Conservation (phyloP, 92 coral and sea anemone genomes). For the Virgularia gustaviana region DNA sequence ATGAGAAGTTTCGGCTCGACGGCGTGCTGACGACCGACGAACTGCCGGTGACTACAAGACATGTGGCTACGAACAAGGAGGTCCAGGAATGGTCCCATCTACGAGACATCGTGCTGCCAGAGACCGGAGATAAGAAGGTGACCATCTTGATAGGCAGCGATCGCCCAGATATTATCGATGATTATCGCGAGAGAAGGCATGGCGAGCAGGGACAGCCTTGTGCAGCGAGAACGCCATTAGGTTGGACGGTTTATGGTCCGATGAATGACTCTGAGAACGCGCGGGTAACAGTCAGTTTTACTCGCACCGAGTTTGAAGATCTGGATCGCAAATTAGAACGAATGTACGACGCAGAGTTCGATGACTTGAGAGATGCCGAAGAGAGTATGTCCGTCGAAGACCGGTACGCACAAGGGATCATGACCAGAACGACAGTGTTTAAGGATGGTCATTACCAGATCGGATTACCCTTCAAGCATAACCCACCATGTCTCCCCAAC, state of each 20-base stretch:
- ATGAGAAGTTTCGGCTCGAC: constrained; percentile 44
- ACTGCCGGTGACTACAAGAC: constrained; percentile 50
- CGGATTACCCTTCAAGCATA: constrained; percentile 51
- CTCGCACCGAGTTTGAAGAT: constrained; percentile 29
- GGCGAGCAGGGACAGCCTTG: constrained; percentile 54
- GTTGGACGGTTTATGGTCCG: too few species aligned
- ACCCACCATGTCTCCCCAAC: constrained; percentile 55
- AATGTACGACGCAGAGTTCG: constrained; percentile 63
- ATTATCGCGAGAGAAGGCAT: constrained; percentile 46
- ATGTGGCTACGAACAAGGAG: constrained; percentile 56
- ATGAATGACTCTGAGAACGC: constrained; percentile 30
- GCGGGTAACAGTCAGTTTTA: constrained; percentile 30
- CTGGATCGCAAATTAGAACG: constrained; percentile 44
- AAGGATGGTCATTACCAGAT: constrained; percentile 64
- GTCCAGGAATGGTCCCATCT: constrained; percentile 62
- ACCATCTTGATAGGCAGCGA: constrained; percentile 58
- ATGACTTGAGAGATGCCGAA: constrained; percentile 14
- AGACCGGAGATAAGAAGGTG: constrained; percentile 41
- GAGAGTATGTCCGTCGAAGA: constrained; percentile 53
- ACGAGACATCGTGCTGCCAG: constrained; percentile 46
- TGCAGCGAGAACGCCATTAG: constrained; percentile 60
- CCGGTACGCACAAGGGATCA: constrained; percentile 48
- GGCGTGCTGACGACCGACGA: constrained; percentile 52
- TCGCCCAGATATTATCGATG: constrained; percentile 57
- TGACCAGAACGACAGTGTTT: constrained; percentile 50